These are phyloP conservation scores for Drosophila ezoana DNA, from an alignment of 2,888 invertebrate species.

Conservation along the genomic window DNA sequence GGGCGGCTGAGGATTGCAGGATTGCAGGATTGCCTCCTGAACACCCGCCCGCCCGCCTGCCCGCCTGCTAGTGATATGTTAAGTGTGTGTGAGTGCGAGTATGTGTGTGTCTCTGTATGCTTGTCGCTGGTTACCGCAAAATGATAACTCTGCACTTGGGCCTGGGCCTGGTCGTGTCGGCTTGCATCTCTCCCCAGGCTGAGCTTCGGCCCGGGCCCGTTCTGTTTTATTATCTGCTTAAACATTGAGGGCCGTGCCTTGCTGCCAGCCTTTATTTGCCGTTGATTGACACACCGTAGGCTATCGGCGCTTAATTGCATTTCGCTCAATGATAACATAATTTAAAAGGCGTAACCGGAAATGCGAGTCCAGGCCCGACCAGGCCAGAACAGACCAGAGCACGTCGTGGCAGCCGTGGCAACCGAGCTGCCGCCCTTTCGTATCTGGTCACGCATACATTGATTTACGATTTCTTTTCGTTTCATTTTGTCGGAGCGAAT, in stretches of 20 bases:
- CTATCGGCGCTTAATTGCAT: constrained; percentile 83
- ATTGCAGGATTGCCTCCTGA: constrained; percentile 18
- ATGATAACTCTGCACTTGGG: constrained; percentile 71
- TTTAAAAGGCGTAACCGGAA: constrained; percentile 72
- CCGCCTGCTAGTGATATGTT: constrained; percentile 44
- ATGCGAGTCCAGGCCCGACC: constrained; percentile 33
- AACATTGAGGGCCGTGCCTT: constrained; percentile 53
- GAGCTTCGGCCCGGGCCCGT: not conserved
- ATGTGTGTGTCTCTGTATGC: constrained; percentile 19
- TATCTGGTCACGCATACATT: constrained; percentile 37
- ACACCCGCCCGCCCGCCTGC: not conserved
- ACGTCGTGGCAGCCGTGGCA: not conserved
- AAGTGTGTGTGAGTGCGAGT: constrained; percentile 22
- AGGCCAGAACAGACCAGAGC: constrained; percentile 2
- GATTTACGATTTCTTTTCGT: constrained; percentile 58
- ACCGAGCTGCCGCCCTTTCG: not conserved
- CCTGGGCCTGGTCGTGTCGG: constrained; percentile 47
- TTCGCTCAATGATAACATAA: constrained; percentile 80
- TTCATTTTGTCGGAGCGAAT: constrained; percentile 15
- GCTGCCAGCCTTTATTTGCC: constrained; percentile 62
- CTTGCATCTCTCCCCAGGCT: constrained; percentile 15
- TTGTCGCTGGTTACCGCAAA: constrained; percentile 67
- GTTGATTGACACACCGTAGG: constrained; percentile 80
- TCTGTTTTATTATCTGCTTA: constrained; percentile 66
- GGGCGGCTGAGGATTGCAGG: constrained; percentile 47